Evolutionary conservation across 2,113 vertebrate species (phyloP), one percentile per base, ranked within the genome.

Genomic region (Hoplias malabaricus): DNA sequence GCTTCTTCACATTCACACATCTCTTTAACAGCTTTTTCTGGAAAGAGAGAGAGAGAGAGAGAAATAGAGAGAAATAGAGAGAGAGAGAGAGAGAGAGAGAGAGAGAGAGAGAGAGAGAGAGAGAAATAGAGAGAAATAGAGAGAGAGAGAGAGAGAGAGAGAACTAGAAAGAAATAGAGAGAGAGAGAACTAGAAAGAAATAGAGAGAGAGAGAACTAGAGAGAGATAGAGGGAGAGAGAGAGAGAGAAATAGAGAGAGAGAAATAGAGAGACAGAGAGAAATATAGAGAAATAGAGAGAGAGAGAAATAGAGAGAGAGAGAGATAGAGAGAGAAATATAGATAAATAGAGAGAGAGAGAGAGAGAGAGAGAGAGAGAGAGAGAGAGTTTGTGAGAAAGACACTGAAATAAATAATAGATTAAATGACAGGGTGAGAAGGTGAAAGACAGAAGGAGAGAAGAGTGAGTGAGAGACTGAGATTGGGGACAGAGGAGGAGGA

Each of bases 401-500:
- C n/a, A n/a, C n/a, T n/a, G n/a, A n/a, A n/a, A n/a, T n/a, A n/a
- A n/a, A n/a, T n/a, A n/a, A n/a, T n/a, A n/a, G n/a, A n/a, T n/a
- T n/a, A n/a, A n/a, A n/a, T n/a, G n/a, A n/a, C n/a, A n/a, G n/a
- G n/a, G n/a, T n/a, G n/a, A n/a, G n/a, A n/a, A n/a, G n/a, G n/a
- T n/a, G n/a, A n/a, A n/a, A n/a, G n/a, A n/a, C n/a, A n/a, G n/a
- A n/a, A n/a, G n/a, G 1, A 5, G 75, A 77, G 43, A 16, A 46
- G 12, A 14, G 12, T 4, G 14, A 16, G 43, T 16, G 12, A 46
- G 43, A 46, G 12, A 46, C 13, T 16, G 43, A 16, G 12, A 16
- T 2, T n/a, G n/a, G n/a, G n/a, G n/a, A n/a, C n/a, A n/a, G n/a
- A 81, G 80, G 74, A 77, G 69, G 53, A 70, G 31, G 5, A 75